Evolutionary conservation across 2,113 vertebrate species (phyloP).

Genomic region (Nerophis ophidion): DNA sequence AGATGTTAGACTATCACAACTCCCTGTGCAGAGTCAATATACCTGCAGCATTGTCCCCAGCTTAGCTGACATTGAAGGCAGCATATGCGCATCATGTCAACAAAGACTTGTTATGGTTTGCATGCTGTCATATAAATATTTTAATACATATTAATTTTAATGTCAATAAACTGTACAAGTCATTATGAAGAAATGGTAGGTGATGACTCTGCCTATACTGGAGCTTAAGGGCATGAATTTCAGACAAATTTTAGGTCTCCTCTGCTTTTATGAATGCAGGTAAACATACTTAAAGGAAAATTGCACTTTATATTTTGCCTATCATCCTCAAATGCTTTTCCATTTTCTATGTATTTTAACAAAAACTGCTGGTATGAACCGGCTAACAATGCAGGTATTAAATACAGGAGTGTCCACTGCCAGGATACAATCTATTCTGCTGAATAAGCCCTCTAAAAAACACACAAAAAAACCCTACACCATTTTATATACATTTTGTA

Average conservation of each 20-base stretch:
- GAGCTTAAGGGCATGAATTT: conserved; percentile 20
- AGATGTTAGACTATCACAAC: conserved; percentile 41
- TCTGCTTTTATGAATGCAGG: background rate
- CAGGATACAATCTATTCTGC: too few species aligned
- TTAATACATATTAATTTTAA: too few species aligned
- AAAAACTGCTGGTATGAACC: too few species aligned
- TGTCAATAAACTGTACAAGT: conserved; percentile 4
- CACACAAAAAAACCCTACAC: too few species aligned
- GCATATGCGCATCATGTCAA: conserved; percentile 21
- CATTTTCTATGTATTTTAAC: too few species aligned
- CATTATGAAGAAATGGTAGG: background rate
- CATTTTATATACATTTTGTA: too few species aligned
- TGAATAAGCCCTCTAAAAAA: too few species aligned
- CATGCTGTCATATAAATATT: background rate
- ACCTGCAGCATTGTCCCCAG: conserved; percentile 16
- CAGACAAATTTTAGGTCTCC: conserved; percentile 14
- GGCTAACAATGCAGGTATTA: too few species aligned
- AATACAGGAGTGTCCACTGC: too few species aligned
- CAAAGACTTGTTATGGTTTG: conserved; percentile 28
- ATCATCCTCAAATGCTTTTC: too few species aligned
- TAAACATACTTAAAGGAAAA: conserved; percentile 15
- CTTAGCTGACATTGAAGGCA: conserved; percentile 24
- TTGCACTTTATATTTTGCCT: too few species aligned
- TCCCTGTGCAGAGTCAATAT: conserved; percentile 53
- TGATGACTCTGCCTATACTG: conserved; percentile 5